Evolutionary conservation across 2,797 vertebrate species (phyloP), one percentile per base, ranked within the genome.

Genomic region (Nannoperca australis): DNA sequence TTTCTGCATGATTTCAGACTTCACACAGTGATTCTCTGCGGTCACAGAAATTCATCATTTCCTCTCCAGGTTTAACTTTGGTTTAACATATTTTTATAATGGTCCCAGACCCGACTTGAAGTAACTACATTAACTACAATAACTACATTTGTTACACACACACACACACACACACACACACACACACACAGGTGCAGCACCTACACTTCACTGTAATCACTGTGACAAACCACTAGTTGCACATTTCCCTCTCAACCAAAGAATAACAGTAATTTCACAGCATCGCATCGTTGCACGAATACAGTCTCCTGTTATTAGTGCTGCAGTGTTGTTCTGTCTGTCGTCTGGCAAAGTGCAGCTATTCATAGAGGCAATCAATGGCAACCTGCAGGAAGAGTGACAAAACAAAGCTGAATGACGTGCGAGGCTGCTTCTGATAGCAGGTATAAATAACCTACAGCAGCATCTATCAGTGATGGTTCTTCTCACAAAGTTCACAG

Each of bases 141-240:
- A n/a, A n/a, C n/a, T n/a, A n/a, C n/a, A n/a, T n/a, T n/a, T n/a
- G n/a, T n/a, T n/a, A n/a, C n/a, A 45, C 2, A 51, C 30, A 68
- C 14, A 63, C 47, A 55, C 67, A 58, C 58, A 45, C 36, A n/a
- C n/a, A n/a, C n/a, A n/a, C n/a, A n/a, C n/a, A n/a, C n/a, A n/a
- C n/a, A n/a, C n/a, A n/a, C n/a, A n/a, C n/a, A n/a, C n/a, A n/a
- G n/a, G 2, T 75, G 76, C 77, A 80, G 81, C 73, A 78, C 65
- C 56, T 71, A 65, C 58, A 64, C 61, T 79, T 85, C 84, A 81
- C 81, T 42, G 2, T 36, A 30, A 90, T 93, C 88, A 58, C 92
- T 72, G 92, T 93, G 88, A 90, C 78, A 95, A 94, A 91, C 53
- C 3, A 47, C 67, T 27, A 65, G 68, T 50, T 70, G 74, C 69